A percentile compares a stretch with the other conserved stretches of the same genome.
These are phyloP conservation scores for Urocitellus parryii DNA, from an alignment of 2,113 vertebrate genomes.

Conservation along the genomic window DNA sequence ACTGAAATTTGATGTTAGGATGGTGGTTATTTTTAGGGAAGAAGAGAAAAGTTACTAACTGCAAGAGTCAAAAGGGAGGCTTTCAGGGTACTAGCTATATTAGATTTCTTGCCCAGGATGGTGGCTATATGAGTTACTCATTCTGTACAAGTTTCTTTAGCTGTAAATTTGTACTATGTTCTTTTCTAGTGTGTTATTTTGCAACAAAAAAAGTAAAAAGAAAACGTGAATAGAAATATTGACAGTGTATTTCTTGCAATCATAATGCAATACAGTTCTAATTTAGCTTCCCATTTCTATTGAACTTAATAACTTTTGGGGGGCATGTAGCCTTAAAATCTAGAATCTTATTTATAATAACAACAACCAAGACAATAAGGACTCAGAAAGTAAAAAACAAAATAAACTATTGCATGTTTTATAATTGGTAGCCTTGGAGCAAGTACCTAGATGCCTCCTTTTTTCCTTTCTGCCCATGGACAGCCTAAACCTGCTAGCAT, in stretches of 20 bases:
- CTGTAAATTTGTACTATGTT: background rate
- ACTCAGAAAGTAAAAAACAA: background rate
- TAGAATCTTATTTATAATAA: background rate
- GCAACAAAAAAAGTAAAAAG: background rate
- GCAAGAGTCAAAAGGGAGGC: background rate
- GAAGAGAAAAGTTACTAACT: background rate
- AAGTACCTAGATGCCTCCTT: background rate
- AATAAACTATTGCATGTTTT: background rate
- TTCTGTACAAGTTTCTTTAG: constrained; percentile 9
- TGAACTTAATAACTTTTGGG: background rate
- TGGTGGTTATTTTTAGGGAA: background rate
- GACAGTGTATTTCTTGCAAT: background rate
- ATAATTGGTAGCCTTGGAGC: background rate
- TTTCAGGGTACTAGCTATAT: background rate
- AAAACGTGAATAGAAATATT: background rate
- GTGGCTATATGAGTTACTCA: background rate
- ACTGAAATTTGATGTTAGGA: background rate
- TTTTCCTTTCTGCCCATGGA: background rate
- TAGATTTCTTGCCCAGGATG: background rate
- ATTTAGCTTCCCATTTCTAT: background rate
- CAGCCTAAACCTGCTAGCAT: background rate
- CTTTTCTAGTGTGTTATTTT: background rate
- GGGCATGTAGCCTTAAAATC: background rate
- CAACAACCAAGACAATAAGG: background rate
- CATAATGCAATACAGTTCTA: background rate